Percentiles rank a stretch among this genome's conserved stretches.
Evolutionary conservation across 2,113 vertebrate genomes (phyloP).

Genomic region (Pachypanchax playfairii): DNA sequence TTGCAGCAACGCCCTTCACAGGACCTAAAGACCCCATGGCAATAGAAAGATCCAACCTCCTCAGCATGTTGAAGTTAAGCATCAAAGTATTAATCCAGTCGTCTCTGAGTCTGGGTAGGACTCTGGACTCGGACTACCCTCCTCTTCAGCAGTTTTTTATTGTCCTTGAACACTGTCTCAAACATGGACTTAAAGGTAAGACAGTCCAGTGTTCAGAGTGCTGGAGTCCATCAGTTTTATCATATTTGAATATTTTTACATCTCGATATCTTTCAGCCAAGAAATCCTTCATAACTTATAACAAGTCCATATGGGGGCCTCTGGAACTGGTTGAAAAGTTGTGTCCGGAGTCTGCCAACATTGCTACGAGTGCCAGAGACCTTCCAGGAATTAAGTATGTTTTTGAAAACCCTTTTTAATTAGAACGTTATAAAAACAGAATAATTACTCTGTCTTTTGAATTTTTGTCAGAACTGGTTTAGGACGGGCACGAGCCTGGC

Average conservation of each 20-base stretch:
- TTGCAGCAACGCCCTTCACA: too few species aligned
- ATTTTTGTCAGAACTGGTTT: conserved; percentile 85
- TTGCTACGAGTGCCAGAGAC: conserved; percentile 93
- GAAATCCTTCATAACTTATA: conserved; percentile 96
- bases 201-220: too few species aligned
- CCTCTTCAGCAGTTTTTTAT: conserved; percentile 97
- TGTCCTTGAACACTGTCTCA: conserved; percentile 96
- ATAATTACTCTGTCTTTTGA: neutral
- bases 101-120: conserved; percentile 91
- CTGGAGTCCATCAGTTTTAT: neutral
- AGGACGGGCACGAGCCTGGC: conserved; percentile 93
- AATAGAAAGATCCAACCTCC: conserved; percentile 92
- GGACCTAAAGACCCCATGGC: conserved; percentile 82
- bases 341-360: conserved; percentile 92
- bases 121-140: conserved; percentile 91
- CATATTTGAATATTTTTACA: neutral
- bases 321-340: conserved; percentile 96
- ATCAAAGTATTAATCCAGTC: conserved; percentile 95
- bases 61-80: conserved; percentile 98
- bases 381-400: conserved; percentile 94
- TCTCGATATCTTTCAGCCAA: conserved; percentile 77
- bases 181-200: conserved; percentile 95
- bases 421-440: neutral
- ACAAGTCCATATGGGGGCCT: conserved; percentile 96
- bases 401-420: neutral